Evolutionary conservation across 2,888 invertebrate species (phyloP), one percentile per base, ranked within the genome.

Genomic region (Pseudoips prasinana): DNA sequence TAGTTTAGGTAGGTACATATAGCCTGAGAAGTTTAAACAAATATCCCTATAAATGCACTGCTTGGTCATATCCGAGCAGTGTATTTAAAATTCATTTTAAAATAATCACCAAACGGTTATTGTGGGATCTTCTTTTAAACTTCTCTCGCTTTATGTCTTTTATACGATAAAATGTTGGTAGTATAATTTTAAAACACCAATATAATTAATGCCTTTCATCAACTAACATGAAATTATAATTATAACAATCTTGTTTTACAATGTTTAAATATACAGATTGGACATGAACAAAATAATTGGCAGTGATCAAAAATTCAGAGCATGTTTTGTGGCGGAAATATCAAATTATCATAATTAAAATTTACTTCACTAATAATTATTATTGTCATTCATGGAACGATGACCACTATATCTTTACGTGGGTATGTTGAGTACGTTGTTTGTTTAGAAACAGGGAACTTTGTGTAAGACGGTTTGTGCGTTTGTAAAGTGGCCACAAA

Each of bases 291-390:
- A 44, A 45, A 41, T 57, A 52, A 44, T 53, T 48, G 47, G 52
- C 52, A 54, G 40, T 62, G 35, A 42, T 43, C 67, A 65, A 52
- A 49, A 44, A 48, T 51, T 41, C 58, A 52, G 44, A 51, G 40
- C 41, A 33, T 62, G 58, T 69, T 66, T 53, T 38, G 42, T 46
- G 51, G 58, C 69, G 79, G 81, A 80, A 79, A 77, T 63, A 65
- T 73, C 71, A 70, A 71, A 76, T 75, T 59, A 70, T 63, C 53
- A 60, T 76, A 73, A 79, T 81, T 80, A 76, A 64, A 73, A 70
- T 51, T 64, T 54, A 63, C 59, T 33, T 39, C 40, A 47, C 54
- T 77, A 77, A 74, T 78, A 58, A 57, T 58, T 65, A 61, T 71
- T 71, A 60, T 69, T 69, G 63, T 71, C 67, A 68, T 74, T 68